Base-by-base conservation (phyloP, 2,888 invertebrate genomes). In the Himalopsyche anomala region DNA sequence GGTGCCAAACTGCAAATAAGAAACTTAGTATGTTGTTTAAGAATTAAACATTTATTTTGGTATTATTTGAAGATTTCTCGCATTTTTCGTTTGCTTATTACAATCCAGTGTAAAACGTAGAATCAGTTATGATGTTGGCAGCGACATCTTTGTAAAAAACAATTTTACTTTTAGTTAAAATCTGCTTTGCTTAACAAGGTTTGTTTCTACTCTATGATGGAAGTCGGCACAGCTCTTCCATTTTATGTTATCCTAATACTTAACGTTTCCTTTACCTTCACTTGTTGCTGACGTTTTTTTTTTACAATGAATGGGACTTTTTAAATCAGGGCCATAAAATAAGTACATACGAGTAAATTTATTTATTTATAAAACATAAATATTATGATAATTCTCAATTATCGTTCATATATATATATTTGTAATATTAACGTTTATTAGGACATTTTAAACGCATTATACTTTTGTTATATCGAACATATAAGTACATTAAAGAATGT, bases 231-330 rank as follows among this genome's bases (percentile, higher is more conserved):
- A 51, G 12, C 80, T 62, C 28, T 81, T 56, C 51, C 28, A 17
- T 79, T n/a, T 85, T 80, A 81, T 88, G 84, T 36, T 69, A 82
- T 87, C 88, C 88, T 87, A 80, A 84, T 88, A 85, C 80, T 83
- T 56, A 55, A 84, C 86, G 87, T 88, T 87, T 85, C 86, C 87
- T 86, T 86, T 87, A 83, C 84, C 87, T 87, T 87, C 86, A 86
- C 84, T 86, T 86, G 85, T 85, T 84, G 83, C 85, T 85, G 85
- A 83, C 55, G 85, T 80, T 69, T 82, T 82, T 40, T n/a, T n/a
- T 80, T 55, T n/a, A 84, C 42, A 86, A 85, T 69, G 82, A 82
- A 55, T 82, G 62, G 56, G 40, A 82, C 82, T 82, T 82, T 83
- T 85, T 85, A 85, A 85, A 83, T 80, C 55, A 83, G 82, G 85